These are phyloP conservation scores for Chloroceryle inda DNA, from an alignment of 2,797 vertebrate species.

Conservation along the genomic window DNA sequence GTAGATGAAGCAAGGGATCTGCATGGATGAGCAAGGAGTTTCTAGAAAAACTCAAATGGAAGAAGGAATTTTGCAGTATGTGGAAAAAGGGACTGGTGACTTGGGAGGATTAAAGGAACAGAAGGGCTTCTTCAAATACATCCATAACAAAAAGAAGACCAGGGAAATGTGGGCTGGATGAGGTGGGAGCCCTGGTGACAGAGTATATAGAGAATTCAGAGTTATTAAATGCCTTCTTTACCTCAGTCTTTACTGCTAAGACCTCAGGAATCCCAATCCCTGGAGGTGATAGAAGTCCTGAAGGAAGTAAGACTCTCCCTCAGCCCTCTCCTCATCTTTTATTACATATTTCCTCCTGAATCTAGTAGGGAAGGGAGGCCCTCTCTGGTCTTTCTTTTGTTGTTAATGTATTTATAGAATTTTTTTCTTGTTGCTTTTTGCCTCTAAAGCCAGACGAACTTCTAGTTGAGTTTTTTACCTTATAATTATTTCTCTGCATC, in stretches of 20 bases:
- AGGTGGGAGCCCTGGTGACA: not conserved
- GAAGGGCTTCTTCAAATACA: not conserved
- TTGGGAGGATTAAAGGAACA: not conserved
- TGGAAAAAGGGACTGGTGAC: not conserved
- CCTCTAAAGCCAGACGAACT: too few relatives aligned
- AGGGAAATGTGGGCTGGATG: not conserved
- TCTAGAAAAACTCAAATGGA: not conserved
- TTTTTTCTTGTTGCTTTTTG: too few relatives aligned
- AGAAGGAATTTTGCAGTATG: not conserved
- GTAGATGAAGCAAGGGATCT: not conserved
- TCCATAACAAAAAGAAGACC: not conserved
- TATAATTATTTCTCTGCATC: too few relatives aligned
- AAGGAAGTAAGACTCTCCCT: not conserved
- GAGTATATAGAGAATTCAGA: not conserved
- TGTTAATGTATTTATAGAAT: too few relatives aligned
- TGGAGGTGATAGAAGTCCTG: not conserved
- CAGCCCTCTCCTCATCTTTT: too few relatives aligned
- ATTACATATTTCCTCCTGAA: too few relatives aligned
- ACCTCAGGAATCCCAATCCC: too few relatives aligned
- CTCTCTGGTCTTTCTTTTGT: too few relatives aligned
- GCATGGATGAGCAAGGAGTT: not conserved
- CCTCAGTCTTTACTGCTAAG: too few relatives aligned
- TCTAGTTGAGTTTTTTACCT: too few relatives aligned
- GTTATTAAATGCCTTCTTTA: not conserved
- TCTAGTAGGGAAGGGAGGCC: too few relatives aligned